These are phyloP conservation scores for Halictus rubicundus DNA, from an alignment of 1,140 invertebrate genomes.

Conservation along the genomic window DNA sequence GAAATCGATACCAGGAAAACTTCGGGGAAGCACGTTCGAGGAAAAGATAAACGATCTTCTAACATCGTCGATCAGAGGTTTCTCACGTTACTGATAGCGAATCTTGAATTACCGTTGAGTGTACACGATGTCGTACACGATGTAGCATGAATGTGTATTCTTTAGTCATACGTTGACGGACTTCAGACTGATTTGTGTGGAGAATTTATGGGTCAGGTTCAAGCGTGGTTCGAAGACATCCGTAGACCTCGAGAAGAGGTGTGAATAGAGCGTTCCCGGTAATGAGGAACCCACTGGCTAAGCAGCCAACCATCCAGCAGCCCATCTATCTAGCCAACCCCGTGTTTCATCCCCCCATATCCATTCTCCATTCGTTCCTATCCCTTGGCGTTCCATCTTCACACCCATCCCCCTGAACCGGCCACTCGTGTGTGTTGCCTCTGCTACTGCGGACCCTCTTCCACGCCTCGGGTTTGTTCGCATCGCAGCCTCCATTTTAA, in stretches of 20 bases:
- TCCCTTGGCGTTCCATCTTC: constrained; percentile 56
- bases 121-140: too few species aligned
- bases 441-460: constrained; percentile 41
- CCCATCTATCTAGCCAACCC: constrained; percentile 64
- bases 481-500: constrained; percentile 69
- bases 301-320: constrained; percentile 65
- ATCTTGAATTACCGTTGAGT: too few species aligned
- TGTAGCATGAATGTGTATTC: too few species aligned
- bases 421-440: constrained; percentile 42
- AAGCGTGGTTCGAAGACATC: constrained; percentile 52
- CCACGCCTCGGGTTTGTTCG: constrained; percentile 61
- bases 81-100: too few species aligned
- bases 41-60: too few species aligned
- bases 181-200: too few species aligned
- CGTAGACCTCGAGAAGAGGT: constrained; percentile 58
- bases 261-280: constrained; percentile 69
- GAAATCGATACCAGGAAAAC: too few species aligned
- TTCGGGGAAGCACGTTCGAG: too few species aligned
- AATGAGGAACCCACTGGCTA: constrained; percentile 70
- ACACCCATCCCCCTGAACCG: constrained; percentile 43
- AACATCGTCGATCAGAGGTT: too few species aligned
- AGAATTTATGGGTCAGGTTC: neutral
- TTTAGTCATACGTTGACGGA: too few species aligned
- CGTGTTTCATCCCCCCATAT: constrained; percentile 60
- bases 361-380: constrained; percentile 59